phyloP scores from a whole-genome alignment of 2,797 vertebrate species.

The Cuculus canorus region DNA sequence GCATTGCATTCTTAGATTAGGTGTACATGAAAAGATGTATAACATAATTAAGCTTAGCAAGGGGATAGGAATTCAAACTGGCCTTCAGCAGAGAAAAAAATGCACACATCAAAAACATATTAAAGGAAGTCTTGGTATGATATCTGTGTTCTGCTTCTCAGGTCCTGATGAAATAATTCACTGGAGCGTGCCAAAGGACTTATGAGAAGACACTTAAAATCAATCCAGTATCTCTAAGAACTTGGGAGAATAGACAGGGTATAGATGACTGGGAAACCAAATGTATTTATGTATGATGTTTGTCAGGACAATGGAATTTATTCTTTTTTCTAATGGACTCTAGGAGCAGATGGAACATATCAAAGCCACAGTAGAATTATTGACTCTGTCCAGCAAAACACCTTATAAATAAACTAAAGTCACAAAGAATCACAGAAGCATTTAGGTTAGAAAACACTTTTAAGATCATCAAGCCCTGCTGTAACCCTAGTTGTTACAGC shows the following conservation, averaged over 20 bases:
- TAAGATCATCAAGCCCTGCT: no score
- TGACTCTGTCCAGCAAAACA: neutral
- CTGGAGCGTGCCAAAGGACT: neutral
- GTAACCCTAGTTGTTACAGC: neutral
- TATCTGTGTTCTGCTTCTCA: neutral
- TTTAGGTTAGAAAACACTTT: no score
- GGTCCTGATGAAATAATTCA: neutral
- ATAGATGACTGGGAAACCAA: neutral
- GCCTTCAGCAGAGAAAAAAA: rapidly evolving
- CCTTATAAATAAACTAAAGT: neutral
- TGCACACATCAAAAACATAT: neutral
- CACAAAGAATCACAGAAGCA: neutral
- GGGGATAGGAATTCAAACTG: neutral
- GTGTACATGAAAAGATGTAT: neutral
- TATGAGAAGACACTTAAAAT: neutral
- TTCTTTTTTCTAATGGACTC: neutral
- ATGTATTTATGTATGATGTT: neutral
- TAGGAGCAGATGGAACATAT: neutral
- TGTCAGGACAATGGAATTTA: neutral
- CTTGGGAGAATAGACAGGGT: neutral
- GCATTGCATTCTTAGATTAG: neutral
- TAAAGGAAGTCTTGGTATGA: neutral
- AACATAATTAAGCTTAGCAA: neutral
- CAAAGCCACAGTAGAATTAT: neutral
- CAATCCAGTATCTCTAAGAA: neutral